phyloP scores from a whole-genome alignment of 1,140 invertebrate species.

The Medauroidea extradentata region DNA sequence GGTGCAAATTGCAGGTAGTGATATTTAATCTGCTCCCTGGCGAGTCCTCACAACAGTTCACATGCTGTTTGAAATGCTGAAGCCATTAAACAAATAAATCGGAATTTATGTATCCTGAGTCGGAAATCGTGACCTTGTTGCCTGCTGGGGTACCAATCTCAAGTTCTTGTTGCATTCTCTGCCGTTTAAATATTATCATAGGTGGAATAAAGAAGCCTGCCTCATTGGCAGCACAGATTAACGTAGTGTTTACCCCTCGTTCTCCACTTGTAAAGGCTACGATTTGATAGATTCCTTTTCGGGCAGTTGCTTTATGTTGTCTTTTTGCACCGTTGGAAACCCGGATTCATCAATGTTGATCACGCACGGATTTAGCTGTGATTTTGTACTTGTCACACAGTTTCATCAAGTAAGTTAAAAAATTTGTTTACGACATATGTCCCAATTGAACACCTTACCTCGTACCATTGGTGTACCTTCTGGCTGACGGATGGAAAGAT shows the following conservation, averaged over 20 bases:
- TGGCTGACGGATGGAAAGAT: too few relatives aligned
- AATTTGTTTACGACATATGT: conserved; percentile 36
- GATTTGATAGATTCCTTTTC: too few relatives aligned
- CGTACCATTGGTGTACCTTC: too few relatives aligned
- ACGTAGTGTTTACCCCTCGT: too few relatives aligned
- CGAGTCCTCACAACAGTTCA: conserved; percentile 20
- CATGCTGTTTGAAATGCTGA: conserved; percentile 21
- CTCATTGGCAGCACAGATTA: too few relatives aligned
- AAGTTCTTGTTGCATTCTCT: background rate
- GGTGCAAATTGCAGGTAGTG: too few relatives aligned
- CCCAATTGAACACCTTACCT: conserved; percentile 40
- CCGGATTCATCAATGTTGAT: conserved; percentile 13
- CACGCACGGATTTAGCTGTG: too few relatives aligned
- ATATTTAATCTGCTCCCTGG: too few relatives aligned
- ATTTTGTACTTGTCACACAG: conserved; percentile 27
- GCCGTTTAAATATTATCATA: conserved; percentile 28
- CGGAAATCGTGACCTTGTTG: too few relatives aligned
- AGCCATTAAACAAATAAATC: too few relatives aligned
- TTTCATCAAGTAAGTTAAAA: conserved; percentile 26
- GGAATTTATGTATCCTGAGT: conserved; percentile 31
- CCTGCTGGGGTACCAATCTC: conserved; percentile 7
- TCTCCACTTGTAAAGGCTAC: too few relatives aligned
- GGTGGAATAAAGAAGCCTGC: conserved; percentile 31
- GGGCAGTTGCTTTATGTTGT: conserved; percentile 15
- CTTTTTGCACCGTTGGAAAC: conserved; percentile 5